Base-by-base conservation (phyloP, 2,797 vertebrate genomes). In the Neostethus bicornis region DNA sequence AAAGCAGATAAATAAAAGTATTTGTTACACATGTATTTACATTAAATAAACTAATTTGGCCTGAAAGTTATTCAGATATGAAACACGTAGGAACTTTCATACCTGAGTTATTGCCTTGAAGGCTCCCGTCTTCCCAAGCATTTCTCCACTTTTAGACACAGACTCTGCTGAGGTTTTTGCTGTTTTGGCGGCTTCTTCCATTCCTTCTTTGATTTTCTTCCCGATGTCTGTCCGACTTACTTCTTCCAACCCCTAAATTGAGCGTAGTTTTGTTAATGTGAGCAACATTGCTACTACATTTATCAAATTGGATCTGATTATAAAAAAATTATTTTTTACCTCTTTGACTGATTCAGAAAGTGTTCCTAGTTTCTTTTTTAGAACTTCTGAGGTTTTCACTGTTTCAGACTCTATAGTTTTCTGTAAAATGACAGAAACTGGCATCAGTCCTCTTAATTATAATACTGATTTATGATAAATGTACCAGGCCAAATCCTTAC, bases 381-480 rank as follows among this genome's bases (percentile, higher is more conserved):
- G 88, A 56, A 95, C 93, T 58, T 96, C 95, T 0, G 97, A 96
- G 0, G 96, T 97, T 72, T 94, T 95, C 38, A 88, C 91, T 0
- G 97, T 99, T 89, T 99, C 96, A 1, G 96, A 98, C 51, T 99
- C 97, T 2, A 99, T 98, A 6, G 83, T 95, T 98, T 96, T 96
- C 96, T 99, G 31, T 1, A 38, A 17, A 51, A 49, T 60, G 13
- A 55, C 0, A 35, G 3, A 2, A 1, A 5, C 16, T 2, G 5
- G 38, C 2, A 2, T 21, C 16, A 7, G 7, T 23, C 21, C 59
- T 38, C 38, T 14, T 16, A 19, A 14, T 21, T 6, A 3, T 7
- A 7, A 14, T 5, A 1, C 1, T 17, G 3, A 1, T 23, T 48
- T n/a, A 47, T 41, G 28, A 17, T 42, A 20, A 39, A 23, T 28